These are phyloP conservation scores for rat (Rattus norvegicus) DNA, from an alignment of 2,113 vertebrate genomes.

Conservation along the genomic window DNA sequence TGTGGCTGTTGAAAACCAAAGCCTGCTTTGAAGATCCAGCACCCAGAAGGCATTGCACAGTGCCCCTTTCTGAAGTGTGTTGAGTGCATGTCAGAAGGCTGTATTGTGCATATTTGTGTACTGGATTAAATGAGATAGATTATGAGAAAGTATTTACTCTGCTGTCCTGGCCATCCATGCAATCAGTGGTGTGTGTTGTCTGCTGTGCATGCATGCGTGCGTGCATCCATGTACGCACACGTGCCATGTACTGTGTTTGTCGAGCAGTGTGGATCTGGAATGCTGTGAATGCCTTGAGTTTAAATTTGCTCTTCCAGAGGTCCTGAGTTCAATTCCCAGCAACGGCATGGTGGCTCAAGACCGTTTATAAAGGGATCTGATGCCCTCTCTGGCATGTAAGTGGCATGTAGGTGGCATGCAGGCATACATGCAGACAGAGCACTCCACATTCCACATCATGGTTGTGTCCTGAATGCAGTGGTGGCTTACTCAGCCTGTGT, in stretches of 20 bases:
- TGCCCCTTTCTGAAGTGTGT: no score
- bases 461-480: accelerated
- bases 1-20: accelerated
- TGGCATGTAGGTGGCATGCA: no score
- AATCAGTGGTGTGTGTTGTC: accelerated
- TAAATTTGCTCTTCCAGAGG: no score
- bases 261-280: neutral
- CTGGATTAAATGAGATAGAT: neutral
- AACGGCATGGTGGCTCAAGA: no score
- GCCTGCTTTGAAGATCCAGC: neutral
- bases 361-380: no score
- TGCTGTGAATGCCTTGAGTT: neutral
- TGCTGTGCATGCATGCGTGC: no score
- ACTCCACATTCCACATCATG: no score
- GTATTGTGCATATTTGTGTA: neutral
- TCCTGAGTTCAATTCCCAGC: no score
- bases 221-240: no score
- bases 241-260: no score
- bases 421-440: no score
- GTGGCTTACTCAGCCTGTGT: accelerated
- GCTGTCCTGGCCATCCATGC: accelerated
- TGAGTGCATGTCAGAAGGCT: accelerated
- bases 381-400: no score
- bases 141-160: neutral
- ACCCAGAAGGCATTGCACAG: accelerated